These are phyloP conservation scores for Stomatorhinus walkeri DNA, from an alignment of 2,797 vertebrate genomes.

Conservation along the genomic window DNA sequence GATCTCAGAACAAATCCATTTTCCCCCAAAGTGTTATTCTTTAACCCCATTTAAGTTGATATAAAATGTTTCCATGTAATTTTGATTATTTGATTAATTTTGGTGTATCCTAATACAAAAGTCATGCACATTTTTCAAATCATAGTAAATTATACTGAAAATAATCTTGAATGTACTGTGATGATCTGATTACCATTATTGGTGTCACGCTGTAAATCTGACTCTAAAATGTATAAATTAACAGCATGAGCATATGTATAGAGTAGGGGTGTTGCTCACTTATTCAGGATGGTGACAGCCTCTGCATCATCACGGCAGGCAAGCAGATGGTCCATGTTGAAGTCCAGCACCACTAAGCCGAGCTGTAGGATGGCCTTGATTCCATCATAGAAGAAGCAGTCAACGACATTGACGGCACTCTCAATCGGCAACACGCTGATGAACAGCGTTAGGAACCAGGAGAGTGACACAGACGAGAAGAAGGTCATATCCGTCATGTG, in stretches of 20 bases:
- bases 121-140: neutral
- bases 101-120: neutral
- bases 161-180: neutral
- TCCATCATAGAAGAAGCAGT: slow-evolving; percentile 96
- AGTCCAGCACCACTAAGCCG: slow-evolving; percentile 83
- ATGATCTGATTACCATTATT: neutral
- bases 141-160: neutral
- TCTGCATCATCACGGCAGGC: slow-evolving; percentile 87
- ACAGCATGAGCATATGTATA: neutral
- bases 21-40: neutral
- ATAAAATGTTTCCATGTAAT: neutral
- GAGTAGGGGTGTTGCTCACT: slow-evolving; percentile 52
- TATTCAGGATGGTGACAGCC: slow-evolving; percentile 90
- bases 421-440: slow-evolving; percentile 94
- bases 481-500: slow-evolving; percentile 94
- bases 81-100: neutral
- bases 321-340: slow-evolving; percentile 86
- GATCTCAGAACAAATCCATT: neutral
- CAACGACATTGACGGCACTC: slow-evolving; percentile 91
- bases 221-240: neutral
- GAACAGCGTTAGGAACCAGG: slow-evolving; percentile 97
- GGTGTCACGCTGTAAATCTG: neutral
- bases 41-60: neutral
- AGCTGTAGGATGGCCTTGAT: slow-evolving; percentile 91
- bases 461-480: slow-evolving; percentile 93